A percentile compares a stretch with the other conserved stretches of the same genome.
Evolutionary conservation across 1,140 invertebrate species (phyloP).

Genomic region (Pinna nobilis): DNA sequence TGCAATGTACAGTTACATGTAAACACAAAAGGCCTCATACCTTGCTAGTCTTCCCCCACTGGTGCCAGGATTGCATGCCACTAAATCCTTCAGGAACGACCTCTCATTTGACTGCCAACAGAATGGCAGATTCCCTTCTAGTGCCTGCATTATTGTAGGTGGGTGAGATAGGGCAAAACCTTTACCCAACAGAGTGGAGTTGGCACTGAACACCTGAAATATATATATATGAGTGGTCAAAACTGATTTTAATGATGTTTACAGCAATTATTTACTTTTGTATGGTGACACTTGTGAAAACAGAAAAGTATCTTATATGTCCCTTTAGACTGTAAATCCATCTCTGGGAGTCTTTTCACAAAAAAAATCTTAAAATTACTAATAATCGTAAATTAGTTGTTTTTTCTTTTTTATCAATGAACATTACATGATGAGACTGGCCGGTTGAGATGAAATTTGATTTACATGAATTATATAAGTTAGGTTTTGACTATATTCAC

Average conservation of each 20-base stretch:
- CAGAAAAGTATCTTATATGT: no score
- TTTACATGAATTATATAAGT: no score
- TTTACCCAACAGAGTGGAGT: constrained; percentile 87
- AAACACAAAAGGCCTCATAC: constrained; percentile 52
- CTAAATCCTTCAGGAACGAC: constrained; percentile 95
- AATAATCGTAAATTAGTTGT: no score
- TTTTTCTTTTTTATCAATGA: no score
- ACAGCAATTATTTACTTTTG: no score
- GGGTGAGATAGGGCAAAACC: constrained; percentile 92
- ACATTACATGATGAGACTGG: no score
- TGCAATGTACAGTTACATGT: neutral
- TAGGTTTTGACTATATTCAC: no score
- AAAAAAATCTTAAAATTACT: neutral
- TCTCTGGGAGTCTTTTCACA: constrained; percentile 80
- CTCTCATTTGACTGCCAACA: constrained; percentile 89
- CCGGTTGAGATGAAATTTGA: no score
- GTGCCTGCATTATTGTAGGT: constrained; percentile 90
- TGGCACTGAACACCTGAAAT: constrained; percentile 80
- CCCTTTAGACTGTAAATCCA: no score
- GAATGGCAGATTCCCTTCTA: constrained; percentile 91
- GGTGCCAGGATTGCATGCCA: constrained; percentile 88
- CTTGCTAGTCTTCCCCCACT: constrained; percentile 91
- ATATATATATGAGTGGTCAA: no score
- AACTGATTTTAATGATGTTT: no score
- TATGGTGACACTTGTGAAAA: no score